Evolutionary conservation across 2,113 vertebrate species (phyloP), one percentile per base, ranked within the genome.

Genomic region (Diglossa brunneiventris): DNA sequence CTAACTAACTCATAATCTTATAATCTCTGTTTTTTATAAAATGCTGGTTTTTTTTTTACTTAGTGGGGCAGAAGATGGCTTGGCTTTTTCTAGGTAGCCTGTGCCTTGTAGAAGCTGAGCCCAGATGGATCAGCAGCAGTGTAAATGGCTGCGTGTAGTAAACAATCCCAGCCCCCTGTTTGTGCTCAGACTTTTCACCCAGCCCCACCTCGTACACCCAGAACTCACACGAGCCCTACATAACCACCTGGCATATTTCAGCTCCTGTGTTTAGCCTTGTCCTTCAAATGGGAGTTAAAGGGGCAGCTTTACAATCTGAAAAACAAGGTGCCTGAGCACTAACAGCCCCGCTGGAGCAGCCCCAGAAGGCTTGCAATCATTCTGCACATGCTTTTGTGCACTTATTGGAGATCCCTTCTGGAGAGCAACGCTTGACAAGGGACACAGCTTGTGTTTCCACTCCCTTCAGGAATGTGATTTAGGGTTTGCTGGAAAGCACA

Each of bases 361-460:
- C 95, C 83, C 87, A 42, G 37, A 91, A 78, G 82, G 75, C 47
- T 63, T 86, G 72, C 79, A 95, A 76, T 96, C 96, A 95, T 91
- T 96, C 89, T 91, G 58, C 89, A 94, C 87, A 23, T 39, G 93
- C 50, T 76, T 92, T 93, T 47, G 82, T 91, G 95, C 92, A 92
- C 70, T 94, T 97, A 95, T 87, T 97, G 96, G 90, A 79, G 94
- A 95, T 70, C 63, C 75, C 84, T 97, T 82, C 94, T 97, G 55
- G 58, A 89, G 87, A 97, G 72, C 61, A 96, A 91, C 84, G 81
- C 94, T 93, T 96, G 96, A 94, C 94, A 94, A 95, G 94, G 92
- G 94, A 97, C 91, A 82, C 13, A 91, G 74, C 83, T 88, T 64
- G 85, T 95, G 81, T 70, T 92, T 90, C 58, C 86, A 44, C 12